Percentiles rank a stretch among this genome's conserved stretches.
These are phyloP conservation scores for Caenorhabditis inopinata DNA, from an alignment of 1,140 invertebrate genomes.

Conservation along the genomic window DNA sequence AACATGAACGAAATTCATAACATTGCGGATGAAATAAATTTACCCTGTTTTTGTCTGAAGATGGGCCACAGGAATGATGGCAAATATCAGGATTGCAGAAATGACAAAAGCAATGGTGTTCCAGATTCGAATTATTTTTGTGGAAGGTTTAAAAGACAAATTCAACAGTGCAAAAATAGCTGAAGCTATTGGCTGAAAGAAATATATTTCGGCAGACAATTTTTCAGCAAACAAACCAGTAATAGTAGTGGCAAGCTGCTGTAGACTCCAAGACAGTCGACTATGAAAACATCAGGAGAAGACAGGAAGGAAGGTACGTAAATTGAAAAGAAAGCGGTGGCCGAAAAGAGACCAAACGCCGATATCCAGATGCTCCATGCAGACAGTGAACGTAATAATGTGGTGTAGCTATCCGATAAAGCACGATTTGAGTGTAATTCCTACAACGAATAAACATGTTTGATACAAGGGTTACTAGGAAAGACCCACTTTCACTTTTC, in stretches of 20 bases:
- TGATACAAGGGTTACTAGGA: neutral
- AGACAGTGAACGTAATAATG: slow-evolving; percentile 39
- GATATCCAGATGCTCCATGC: slow-evolving; percentile 47
- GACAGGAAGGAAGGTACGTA: slow-evolving; percentile 36
- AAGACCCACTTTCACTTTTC: slow-evolving; percentile 37
- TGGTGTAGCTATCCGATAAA: slow-evolving; percentile 1
- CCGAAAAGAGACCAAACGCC: slow-evolving; percentile 35
- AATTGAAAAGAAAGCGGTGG: neutral
- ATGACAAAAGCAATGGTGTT: slow-evolving; percentile 37
- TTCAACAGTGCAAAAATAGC: slow-evolving; percentile 33
- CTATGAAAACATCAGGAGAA: slow-evolving; percentile 40
- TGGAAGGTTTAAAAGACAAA: slow-evolving; percentile 26
- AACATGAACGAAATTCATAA: no score
- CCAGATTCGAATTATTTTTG: slow-evolving; percentile 40
- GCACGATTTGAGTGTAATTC: slow-evolving; percentile 42
- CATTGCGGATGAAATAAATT: no score
- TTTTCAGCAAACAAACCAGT: neutral
- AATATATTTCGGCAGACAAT: neutral
- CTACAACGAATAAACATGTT: neutral
- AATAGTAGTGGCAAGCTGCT: neutral
- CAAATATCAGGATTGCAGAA: neutral
- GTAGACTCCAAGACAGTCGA: slow-evolving; percentile 28
- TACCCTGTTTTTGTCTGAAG: neutral
- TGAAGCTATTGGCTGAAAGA: slow-evolving; percentile 36
- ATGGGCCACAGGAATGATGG: slow-evolving; percentile 1